Evolutionary conservation across 1,140 invertebrate genomes (phyloP).

Genomic region (Atta colombica): DNA sequence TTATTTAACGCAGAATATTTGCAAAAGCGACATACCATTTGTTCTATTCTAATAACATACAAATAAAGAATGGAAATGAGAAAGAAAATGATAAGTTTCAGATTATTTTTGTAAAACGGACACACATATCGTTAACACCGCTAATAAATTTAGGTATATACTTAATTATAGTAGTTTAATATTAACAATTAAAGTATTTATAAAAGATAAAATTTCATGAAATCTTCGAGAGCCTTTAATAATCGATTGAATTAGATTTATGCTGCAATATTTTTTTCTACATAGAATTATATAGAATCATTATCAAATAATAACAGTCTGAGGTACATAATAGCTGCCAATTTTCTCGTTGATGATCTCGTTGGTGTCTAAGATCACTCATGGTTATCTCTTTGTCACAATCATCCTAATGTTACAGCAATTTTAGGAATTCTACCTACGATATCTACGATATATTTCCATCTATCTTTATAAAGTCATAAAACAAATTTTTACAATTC

Average conservation of each 20-base stretch:
- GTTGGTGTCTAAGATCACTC: background rate
- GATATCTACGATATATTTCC: background rate
- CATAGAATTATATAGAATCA: background rate
- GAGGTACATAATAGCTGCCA: background rate
- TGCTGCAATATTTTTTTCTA: background rate
- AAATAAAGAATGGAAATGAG: background rate
- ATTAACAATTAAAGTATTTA: background rate
- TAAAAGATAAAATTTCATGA: background rate
- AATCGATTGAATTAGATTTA: background rate
- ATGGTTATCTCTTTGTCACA: background rate
- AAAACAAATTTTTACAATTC: constrained; percentile 59
- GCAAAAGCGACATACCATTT: background rate
- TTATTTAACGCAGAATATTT: background rate
- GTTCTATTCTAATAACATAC: background rate
- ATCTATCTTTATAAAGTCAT: constrained; percentile 18
- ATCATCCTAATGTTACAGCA: background rate
- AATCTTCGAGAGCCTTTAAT: background rate
- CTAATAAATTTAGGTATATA: background rate
- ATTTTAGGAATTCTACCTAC: background rate
- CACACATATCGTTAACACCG: background rate
- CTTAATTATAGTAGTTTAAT: too few species aligned
- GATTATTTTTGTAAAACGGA: background rate
- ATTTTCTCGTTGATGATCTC: background rate
- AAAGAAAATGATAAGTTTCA: background rate
- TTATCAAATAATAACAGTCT: background rate